phyloP scores from a whole-genome alignment of 1,140 invertebrate genomes.

The Zaprionus lachaisei region DNA sequence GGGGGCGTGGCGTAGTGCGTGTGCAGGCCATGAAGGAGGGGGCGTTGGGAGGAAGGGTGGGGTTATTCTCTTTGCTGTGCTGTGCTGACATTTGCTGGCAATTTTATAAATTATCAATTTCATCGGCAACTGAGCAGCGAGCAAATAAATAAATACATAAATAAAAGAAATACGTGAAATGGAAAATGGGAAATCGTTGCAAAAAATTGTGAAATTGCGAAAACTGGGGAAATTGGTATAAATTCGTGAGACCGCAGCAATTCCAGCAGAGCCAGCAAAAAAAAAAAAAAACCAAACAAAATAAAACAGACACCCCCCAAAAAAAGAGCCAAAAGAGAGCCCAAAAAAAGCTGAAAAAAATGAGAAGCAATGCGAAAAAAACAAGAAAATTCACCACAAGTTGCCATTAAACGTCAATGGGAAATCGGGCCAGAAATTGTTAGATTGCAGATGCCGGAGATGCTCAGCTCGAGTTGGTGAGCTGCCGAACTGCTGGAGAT shows the following conservation, averaged over 20 bases:
- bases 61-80: conserved; percentile 14
- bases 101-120: conserved; percentile 82
- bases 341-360: conserved; percentile 11
- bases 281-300: conserved; percentile 8
- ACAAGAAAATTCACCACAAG: conserved; percentile 61
- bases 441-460: conserved; percentile 19
- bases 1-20: background rate
- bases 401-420: conserved; percentile 75
- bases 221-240: conserved; percentile 65
- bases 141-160: conserved; percentile 60
- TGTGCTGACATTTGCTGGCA: conserved; percentile 63
- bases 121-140: conserved; percentile 49
- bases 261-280: conserved; percentile 52
- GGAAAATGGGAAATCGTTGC: conserved; percentile 33
- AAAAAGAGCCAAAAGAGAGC: background rate
- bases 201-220: conserved; percentile 48
- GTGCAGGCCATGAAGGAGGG: background rate
- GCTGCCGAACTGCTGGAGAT: background rate
- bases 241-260: conserved; percentile 64
- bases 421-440: conserved; percentile 41
- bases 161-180: conserved; percentile 51
- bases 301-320: background rate
- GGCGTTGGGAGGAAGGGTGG: background rate
- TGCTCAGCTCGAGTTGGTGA: background rate
- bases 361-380: conserved; percentile 1